Evolutionary conservation across 2,113 vertebrate species (phyloP).

Genomic region (Phyllostomus hastatus): DNA sequence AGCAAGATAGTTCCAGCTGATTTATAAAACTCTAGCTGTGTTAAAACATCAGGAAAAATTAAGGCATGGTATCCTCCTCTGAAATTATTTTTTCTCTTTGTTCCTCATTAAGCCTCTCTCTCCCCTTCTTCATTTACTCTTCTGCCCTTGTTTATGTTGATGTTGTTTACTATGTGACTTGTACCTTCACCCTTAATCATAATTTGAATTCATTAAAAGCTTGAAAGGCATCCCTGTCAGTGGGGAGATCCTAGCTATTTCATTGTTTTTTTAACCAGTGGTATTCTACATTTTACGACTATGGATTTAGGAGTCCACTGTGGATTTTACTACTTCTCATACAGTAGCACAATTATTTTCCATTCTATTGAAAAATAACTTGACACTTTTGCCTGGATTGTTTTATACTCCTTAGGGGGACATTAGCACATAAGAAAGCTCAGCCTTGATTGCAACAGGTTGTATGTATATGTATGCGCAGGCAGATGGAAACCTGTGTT

Average conservation of each 20-base stretch:
- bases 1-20: neutral
- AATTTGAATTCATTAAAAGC: slow-evolving; percentile 67
- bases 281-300: slow-evolving; percentile 69
- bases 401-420: slow-evolving; percentile 67
- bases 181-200: slow-evolving; percentile 37
- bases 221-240: slow-evolving; percentile 59
- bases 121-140: neutral
- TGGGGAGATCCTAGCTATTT: slow-evolving; percentile 55
- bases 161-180: neutral
- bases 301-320: slow-evolving; percentile 76
- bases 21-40: neutral
- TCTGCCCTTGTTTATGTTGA: slow-evolving; percentile 12
- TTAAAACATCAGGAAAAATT: neutral
- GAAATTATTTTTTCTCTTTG: slow-evolving; percentile 8
- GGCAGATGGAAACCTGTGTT: neutral
- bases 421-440: neutral
- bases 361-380: slow-evolving; percentile 70
- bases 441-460: neutral
- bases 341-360: slow-evolving; percentile 75
- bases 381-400: slow-evolving; percentile 65
- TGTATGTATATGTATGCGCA: neutral
- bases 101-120: slow-evolving; percentile 9
- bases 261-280: slow-evolving; percentile 68
- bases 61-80: neutral
- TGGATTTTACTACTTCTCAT: slow-evolving; percentile 79